phyloP scores from a whole-genome alignment of 2,888 invertebrate genomes.

The Ichneumon xanthorius region DNA sequence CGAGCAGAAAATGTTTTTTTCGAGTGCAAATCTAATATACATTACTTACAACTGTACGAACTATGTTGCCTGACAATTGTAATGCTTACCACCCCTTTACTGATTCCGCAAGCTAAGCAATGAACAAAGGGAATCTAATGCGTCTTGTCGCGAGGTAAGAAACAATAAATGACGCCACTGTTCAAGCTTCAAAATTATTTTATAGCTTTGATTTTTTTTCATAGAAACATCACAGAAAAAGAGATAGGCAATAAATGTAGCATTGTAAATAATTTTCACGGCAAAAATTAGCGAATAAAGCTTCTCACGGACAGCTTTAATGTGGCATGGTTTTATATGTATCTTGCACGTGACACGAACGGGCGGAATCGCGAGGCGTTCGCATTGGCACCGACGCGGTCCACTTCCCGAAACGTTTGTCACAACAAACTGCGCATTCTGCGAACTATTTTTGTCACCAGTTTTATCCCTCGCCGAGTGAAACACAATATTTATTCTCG shows the following conservation, averaged over 20 bases:
- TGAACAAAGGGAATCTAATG: conserved; percentile 73
- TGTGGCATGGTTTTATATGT: conserved; percentile 43
- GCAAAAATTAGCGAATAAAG: conserved; percentile 12
- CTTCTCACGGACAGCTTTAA: conserved; percentile 30
- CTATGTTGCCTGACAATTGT: conserved; percentile 66
- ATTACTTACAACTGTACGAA: conserved; percentile 50
- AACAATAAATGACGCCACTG: conserved; percentile 67
- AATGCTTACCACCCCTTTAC: conserved; percentile 70
- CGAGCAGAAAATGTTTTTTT: conserved; percentile 32
- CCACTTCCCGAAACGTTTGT: conserved; percentile 44
- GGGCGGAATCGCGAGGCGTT: conserved; percentile 10
- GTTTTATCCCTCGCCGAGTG: conserved; percentile 13
- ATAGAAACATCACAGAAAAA: conserved; percentile 74
- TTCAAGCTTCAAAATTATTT: conserved; percentile 77
- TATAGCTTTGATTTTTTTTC: conserved; percentile 48
- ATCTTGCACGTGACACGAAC: conserved; percentile 29
- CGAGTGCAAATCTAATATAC: conserved; percentile 27
- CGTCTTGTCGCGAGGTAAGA: conserved; percentile 77
- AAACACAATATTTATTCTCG: conserved; percentile 22
- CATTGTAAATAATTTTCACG: conserved; percentile 13
- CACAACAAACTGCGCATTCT: conserved; percentile 62
- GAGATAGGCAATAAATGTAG: conserved; percentile 24
- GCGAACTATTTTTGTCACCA: conserved; percentile 54
- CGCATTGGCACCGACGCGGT: conserved; percentile 32
- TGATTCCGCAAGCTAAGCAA: conserved; percentile 78